phyloP scores from a whole-genome alignment of 2,797 vertebrate genomes.

The Cynopterus sphinx region DNA sequence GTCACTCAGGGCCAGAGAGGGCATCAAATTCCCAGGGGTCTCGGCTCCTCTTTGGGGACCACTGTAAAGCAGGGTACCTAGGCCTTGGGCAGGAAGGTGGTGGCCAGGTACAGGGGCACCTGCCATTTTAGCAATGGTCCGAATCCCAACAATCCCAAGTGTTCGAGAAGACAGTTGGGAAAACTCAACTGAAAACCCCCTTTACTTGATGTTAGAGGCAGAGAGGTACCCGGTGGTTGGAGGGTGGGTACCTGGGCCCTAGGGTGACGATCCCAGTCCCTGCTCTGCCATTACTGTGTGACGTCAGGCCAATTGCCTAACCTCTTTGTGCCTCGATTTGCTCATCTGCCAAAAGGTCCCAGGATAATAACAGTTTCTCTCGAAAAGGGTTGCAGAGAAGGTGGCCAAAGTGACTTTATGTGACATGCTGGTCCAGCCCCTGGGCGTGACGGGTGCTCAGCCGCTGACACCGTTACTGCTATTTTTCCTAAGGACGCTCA shows the following conservation, averaged over 20 bases:
- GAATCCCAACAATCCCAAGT: background rate
- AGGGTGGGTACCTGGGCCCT: accelerated
- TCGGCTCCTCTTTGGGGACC: background rate
- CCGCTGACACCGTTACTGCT: too few relatives aligned
- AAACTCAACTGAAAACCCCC: background rate
- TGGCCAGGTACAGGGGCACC: background rate
- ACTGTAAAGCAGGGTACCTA: background rate
- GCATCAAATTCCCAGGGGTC: background rate
- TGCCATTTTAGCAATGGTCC: background rate
- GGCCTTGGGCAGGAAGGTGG: background rate
- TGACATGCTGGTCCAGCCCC: background rate
- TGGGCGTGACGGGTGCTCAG: background rate
- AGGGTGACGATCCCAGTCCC: too few relatives aligned
- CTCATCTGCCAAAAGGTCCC: background rate
- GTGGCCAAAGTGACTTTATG: background rate
- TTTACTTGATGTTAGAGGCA: background rate
- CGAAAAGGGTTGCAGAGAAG: background rate
- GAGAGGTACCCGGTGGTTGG: background rate
- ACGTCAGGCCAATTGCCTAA: background rate
- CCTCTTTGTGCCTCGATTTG: background rate
- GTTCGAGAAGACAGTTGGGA: background rate
- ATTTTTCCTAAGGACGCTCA: background rate
- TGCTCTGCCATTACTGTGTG: background rate
- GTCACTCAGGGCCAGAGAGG: background rate
- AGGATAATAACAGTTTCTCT: background rate